Conservation (phyloP, 2,888 invertebrate genomes). For the Argynnis bischoffii region DNA sequence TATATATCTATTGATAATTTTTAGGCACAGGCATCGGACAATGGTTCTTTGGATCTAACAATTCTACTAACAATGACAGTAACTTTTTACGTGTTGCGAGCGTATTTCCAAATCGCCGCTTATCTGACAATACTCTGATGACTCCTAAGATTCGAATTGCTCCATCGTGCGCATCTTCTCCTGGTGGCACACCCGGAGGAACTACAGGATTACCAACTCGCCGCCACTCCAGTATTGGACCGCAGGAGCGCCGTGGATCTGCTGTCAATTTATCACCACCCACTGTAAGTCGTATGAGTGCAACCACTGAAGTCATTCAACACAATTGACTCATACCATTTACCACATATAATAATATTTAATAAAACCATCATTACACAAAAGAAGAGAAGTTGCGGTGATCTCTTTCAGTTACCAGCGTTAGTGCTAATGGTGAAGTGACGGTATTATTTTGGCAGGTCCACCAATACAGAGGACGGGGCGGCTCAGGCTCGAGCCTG, state of each 20-base stretch:
- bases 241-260: constrained; percentile 92
- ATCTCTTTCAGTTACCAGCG: constrained; percentile 18
- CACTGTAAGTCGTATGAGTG: constrained; percentile 85
- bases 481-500: constrained; percentile 90
- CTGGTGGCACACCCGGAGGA: constrained; percentile 87
- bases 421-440: constrained; percentile 55
- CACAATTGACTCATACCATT: constrained; percentile 16
- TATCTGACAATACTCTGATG: constrained; percentile 96
- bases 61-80: constrained; percentile 83
- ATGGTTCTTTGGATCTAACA: constrained; percentile 92
- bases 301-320: constrained; percentile 13
- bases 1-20: neutral
- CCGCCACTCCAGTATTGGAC: constrained; percentile 95
- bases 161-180: constrained; percentile 93
- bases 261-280: constrained; percentile 93
- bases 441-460: constrained; percentile 79
- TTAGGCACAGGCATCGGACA: constrained; percentile 83
- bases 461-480: constrained; percentile 85
- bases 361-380: neutral
- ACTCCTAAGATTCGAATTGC: constrained; percentile 94
- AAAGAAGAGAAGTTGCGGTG: neutral
- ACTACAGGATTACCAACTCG: constrained; percentile 91
- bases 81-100: constrained; percentile 93
- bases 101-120: constrained; percentile 92
- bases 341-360: constrained; percentile 11